Base-by-base conservation (phyloP, 2,113 vertebrate genomes). In the Stegastes partitus region DNA sequence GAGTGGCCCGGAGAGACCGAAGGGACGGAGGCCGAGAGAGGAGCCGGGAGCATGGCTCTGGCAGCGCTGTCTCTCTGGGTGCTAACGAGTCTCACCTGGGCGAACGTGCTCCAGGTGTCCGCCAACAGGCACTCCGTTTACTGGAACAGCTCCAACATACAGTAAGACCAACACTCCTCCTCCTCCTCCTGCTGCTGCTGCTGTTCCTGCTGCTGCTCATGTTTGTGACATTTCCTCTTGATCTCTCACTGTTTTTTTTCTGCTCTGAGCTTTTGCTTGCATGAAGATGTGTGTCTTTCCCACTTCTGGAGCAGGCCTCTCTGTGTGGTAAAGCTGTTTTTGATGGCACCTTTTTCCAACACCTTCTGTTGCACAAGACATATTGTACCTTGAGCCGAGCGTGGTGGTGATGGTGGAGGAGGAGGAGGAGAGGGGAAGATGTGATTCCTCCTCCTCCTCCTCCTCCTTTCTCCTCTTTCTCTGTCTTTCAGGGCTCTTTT, bases 141-240 rank as follows among this genome's bases (percentile, higher is more conserved):
- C 92, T 97, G 97, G 97, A 98, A 98, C 95, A 97, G 96, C 95
- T 97, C 96, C 88, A 98, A 98, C 94, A 96, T 95, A 93, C 96
- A 96, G 97, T 98, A 96, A 98, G 88, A 81, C 4, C 39, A 10
- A 28, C n/a, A n/a, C n/a, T n/a, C n/a, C n/a, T n/a, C n/a, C n/a
- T 18, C 18, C 23, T 49, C 49, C 25, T 45, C 42, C 12, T 57
- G 10, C 49, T 39, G 56, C 22, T 8, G 6, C 53, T 28, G n/a
- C 44, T 22, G 53, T 72, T 55, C 64, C 42, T 28, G 26, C 26
- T 28, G 26, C 26, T 28, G 2, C 5, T 34, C 31, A 10, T 34
- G 31, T 4, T 34, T n/a, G n/a, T n/a, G n/a, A n/a, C n/a, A n/a
- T n/a, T 34, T 34, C 28, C 28, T 31, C 28, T 9, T 34, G 39